Evolutionary conservation across 2,888 invertebrate species (phyloP), one percentile per base, ranked within the genome.

Genomic region (Spisula solida): DNA sequence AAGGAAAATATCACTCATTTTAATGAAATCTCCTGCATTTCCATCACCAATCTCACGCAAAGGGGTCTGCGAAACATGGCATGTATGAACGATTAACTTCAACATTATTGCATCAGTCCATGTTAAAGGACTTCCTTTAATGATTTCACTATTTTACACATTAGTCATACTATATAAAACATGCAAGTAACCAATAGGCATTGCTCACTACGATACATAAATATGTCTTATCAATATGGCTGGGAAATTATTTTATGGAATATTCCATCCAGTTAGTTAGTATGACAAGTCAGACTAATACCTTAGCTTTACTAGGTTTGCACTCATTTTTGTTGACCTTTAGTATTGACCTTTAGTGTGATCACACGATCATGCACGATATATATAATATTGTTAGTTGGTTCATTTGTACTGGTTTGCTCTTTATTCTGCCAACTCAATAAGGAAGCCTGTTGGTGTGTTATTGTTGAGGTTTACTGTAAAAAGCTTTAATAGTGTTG

Each of bases 191-290:
- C n/a, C n/a, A 60, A 18, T 18, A 20, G 1, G 2, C 1, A 4
- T n/a, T 60, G n/a, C n/a, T 18, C n/a, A 60, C n/a, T 25, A n/a
- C n/a, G 18, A 25, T 60, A 41, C 2, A 12, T n/a, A 8, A n/a
- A 31, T 75, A 75, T 34, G 31, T 75, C 75, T 34, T 75, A 75
- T 75, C 75, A 75, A 34, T 75, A 75, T 75, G 75, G 75, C 75
- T 75, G 75, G 75, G 75, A 75, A 31, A 16, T 75, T 14, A 75
- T n/a, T n/a, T n/a, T 18, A 31, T 66, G 34, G 75, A 75, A 1
- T 14, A 75, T 75, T 75, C 75, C 75, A 75, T 75, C 75, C 75
- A 75, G 75, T 31, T 14, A 31, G n/a, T 75, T 75, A 31, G 31
- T 75, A 31, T 66, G 6, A n/a, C 60, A 60, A 2, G 60, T 60